Conservation (phyloP, 2,888 invertebrate species). For the Disparrhopalites patrizii region DNA sequence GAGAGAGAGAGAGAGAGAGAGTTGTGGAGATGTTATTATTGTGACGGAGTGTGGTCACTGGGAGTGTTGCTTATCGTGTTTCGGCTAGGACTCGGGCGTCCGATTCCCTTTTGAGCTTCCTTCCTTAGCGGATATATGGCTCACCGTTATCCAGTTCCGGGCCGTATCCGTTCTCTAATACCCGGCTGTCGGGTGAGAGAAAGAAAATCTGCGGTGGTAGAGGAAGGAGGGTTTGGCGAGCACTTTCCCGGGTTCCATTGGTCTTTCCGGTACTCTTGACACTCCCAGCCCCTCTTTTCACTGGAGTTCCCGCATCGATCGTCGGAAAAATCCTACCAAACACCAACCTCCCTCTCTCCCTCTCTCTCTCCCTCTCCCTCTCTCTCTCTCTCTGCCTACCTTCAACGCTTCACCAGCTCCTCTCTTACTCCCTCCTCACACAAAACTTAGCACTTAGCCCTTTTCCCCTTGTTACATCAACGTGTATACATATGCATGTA, state of each 20-base stretch:
- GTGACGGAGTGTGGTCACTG: slow-evolving; percentile 45
- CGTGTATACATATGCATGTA: slow-evolving; percentile 2
- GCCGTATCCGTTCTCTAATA: slow-evolving; percentile 48
- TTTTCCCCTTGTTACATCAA: no score
- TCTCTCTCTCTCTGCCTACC: slow-evolving; percentile 16
- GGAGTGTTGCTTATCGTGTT: slow-evolving; percentile 48
- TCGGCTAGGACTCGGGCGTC: slow-evolving; percentile 48
- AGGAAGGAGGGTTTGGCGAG: slow-evolving; percentile 49
- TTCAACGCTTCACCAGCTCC: slow-evolving; percentile 24
- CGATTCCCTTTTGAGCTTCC: slow-evolving; percentile 49
- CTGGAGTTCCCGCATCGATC: slow-evolving; percentile 41
- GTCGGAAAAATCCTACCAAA: slow-evolving; percentile 37
- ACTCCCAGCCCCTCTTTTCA: slow-evolving; percentile 48
- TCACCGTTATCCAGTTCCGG: slow-evolving; percentile 49
- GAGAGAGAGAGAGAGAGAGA: slow-evolving; percentile 35
- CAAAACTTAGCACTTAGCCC: slow-evolving; percentile 15
- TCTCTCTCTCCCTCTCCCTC: slow-evolving; percentile 15
- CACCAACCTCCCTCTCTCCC: slow-evolving; percentile 27
- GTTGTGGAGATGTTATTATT: slow-evolving; percentile 40
- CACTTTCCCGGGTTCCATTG: slow-evolving; percentile 49
- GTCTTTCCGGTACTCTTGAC: slow-evolving; percentile 49
- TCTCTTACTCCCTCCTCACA: slow-evolving; percentile 6
- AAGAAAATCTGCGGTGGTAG: slow-evolving; percentile 41
- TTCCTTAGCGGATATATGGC: slow-evolving; percentile 49
- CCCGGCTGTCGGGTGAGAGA: slow-evolving; percentile 48